These are phyloP conservation scores for Nephila pilipes DNA, from an alignment of 1,140 invertebrate genomes.

Conservation along the genomic window DNA sequence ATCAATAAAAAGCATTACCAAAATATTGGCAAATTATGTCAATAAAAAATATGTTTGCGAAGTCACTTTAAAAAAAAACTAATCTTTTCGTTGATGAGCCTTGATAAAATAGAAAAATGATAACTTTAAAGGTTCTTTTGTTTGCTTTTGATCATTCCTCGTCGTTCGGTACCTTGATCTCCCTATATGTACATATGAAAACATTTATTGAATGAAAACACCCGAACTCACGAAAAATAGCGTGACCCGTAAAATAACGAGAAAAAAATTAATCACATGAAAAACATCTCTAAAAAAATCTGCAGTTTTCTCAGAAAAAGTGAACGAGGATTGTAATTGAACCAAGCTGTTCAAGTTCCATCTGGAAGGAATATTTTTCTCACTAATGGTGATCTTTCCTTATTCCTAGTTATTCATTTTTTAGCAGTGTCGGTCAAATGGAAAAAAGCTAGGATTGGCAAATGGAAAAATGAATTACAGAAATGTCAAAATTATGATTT, in stretches of 20 bases:
- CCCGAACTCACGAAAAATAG: neutral
- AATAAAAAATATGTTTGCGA: too few species aligned
- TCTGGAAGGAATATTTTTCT: conserved; percentile 21
- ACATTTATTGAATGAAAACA: conserved; percentile 30
- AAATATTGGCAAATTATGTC: too few species aligned
- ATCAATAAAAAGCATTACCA: too few species aligned
- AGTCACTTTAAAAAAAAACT: too few species aligned
- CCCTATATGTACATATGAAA: conserved; percentile 28
- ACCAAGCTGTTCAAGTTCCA: conserved; percentile 25
- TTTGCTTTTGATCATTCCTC: neutral
- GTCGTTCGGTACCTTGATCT: neutral
- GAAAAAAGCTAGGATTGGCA: neutral
- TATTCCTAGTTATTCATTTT: conserved; percentile 16
- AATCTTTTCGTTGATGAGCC: too few species aligned
- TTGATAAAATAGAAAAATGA: too few species aligned
- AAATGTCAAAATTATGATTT: neutral
- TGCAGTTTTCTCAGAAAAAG: conserved; percentile 26
- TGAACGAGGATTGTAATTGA: conserved; percentile 44
- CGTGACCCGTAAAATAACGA: conserved; percentile 52
- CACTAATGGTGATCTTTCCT: conserved; percentile 21
- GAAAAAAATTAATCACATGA: conserved; percentile 53
- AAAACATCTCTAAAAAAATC: conserved; percentile 42
- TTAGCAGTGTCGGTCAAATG: neutral
- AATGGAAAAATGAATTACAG: neutral
- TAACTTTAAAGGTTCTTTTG: neutral